Evolutionary conservation across 2,888 invertebrate genomes (phyloP).

Genomic region (Dasysyrphus tricinctus): DNA sequence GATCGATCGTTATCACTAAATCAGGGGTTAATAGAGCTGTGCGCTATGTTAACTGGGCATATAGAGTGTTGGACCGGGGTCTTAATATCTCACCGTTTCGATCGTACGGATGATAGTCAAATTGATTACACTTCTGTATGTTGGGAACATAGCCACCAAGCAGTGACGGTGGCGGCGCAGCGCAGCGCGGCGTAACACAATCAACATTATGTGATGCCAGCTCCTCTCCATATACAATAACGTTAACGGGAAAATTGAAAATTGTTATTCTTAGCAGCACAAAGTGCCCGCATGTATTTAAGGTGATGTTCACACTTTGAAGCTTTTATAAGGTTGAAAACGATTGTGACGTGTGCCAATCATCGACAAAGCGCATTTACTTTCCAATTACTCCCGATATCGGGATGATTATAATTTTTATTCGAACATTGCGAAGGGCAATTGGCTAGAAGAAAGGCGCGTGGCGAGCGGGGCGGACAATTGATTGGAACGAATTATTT

Average conservation of each 20-base stretch:
- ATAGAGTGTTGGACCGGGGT: conserved; percentile 28
- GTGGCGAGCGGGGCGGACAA: neutral
- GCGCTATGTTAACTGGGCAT: conserved; percentile 26
- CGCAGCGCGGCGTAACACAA: neutral
- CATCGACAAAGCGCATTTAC: conserved; percentile 49
- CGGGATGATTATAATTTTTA: conserved; percentile 45
- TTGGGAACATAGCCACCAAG: conserved; percentile 41
- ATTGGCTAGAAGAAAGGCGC: neutral
- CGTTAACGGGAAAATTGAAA: conserved; percentile 68
- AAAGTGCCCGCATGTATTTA: conserved; percentile 28
- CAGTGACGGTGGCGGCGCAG: neutral
- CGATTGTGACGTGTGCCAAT: conserved; percentile 67
- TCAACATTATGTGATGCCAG: neutral
- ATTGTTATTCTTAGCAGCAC: conserved; percentile 25
- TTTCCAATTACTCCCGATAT: conserved; percentile 65
- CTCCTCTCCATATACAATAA: neutral
- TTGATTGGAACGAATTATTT: conserved; percentile 45
- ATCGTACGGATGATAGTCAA: conserved; percentile 50
- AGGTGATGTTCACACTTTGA: conserved; percentile 67
- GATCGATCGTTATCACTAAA: conserved; percentile 75
- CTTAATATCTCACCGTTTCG: conserved; percentile 64
- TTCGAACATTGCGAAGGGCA: conserved; percentile 40
- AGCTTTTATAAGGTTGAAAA: neutral
- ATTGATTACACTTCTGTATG: conserved; percentile 59
- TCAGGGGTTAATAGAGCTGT: conserved; percentile 72